Evolutionary conservation across 2,113 vertebrate genomes (phyloP).

Genomic region (Lutjanus erythropterus): DNA sequence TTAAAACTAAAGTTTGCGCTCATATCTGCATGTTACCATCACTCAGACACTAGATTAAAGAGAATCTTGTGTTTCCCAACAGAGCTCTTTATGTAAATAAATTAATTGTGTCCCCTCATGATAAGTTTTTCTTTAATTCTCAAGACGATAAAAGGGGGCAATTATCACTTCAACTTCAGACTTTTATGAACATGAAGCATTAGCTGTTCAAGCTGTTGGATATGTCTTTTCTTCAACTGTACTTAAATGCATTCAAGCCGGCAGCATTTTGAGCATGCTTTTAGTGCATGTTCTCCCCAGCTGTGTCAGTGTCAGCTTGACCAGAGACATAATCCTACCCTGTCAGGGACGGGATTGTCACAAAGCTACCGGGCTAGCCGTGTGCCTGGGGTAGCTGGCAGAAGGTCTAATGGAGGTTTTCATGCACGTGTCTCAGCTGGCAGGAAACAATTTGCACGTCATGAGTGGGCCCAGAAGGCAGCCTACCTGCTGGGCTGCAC

Average conservation of each 20-base stretch:
- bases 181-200: slow-evolving; percentile 29
- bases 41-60: slow-evolving; percentile 51
- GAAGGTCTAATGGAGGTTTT: slow-evolving; percentile 76
- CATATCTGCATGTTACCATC: slow-evolving; percentile 55
- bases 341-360: slow-evolving; percentile 63
- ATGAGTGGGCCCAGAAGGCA: slow-evolving; percentile 98
- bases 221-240: neutral
- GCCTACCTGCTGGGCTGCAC: slow-evolving; percentile 94
- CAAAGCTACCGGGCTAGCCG: slow-evolving; percentile 44
- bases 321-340: slow-evolving; percentile 64
- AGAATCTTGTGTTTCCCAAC: slow-evolving; percentile 34
- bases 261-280: slow-evolving; percentile 28
- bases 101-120: slow-evolving; percentile 35
- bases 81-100: slow-evolving; percentile 47
- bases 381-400: slow-evolving; percentile 60
- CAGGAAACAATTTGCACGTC: slow-evolving; percentile 96
- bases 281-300: slow-evolving; percentile 49
- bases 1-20: slow-evolving; percentile 60
- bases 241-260: slow-evolving; percentile 5
- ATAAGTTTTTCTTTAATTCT: slow-evolving; percentile 51
- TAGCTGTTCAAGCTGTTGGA: neutral
- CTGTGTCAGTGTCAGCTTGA: slow-evolving; percentile 59
- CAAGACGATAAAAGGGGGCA: slow-evolving; percentile 28
- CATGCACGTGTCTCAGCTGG: slow-evolving; percentile 85
- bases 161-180: slow-evolving; percentile 40